Percentiles rank a stretch among this genome's conserved stretches.
Evolutionary conservation across 2,797 vertebrate species (phyloP).

Genomic region (Platalea minor): DNA sequence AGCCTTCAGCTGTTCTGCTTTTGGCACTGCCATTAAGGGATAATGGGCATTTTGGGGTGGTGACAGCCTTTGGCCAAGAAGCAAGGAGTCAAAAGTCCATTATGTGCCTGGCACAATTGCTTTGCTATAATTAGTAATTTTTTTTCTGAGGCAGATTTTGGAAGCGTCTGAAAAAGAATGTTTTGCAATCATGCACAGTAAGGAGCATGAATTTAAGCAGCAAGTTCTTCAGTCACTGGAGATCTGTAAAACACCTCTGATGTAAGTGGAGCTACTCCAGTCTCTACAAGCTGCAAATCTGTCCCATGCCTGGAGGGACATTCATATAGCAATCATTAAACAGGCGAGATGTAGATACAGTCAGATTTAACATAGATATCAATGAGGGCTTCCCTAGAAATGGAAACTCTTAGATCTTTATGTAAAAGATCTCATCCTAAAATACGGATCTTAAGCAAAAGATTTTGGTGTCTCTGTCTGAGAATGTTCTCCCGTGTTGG

Average conservation of each 20-base stretch:
- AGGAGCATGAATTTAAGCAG: not conserved
- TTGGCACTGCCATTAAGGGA: not conserved
- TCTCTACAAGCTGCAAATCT: not conserved
- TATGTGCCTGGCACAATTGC: not conserved
- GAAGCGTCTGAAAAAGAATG: not conserved
- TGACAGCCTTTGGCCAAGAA: slow-evolving; percentile 32
- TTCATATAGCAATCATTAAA: not conserved
- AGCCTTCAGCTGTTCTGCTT: not conserved
- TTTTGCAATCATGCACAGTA: not conserved
- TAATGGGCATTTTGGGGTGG: not conserved
- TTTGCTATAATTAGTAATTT: slow-evolving; percentile 11
- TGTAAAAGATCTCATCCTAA: not conserved
- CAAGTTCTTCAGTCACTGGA: not conserved
- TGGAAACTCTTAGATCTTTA: not conserved
- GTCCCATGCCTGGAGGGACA: not conserved
- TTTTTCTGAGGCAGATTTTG: slow-evolving; percentile 10
- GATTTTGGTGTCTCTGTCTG: not conserved
- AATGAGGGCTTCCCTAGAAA: not conserved
- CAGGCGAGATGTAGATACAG: not conserved
- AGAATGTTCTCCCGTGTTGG: not conserved
- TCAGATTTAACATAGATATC: not conserved
- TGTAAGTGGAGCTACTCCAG: not conserved
- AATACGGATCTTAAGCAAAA: not conserved
- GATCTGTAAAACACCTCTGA: not conserved
- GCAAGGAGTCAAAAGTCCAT: slow-evolving; percentile 16